These are phyloP conservation scores for Menidia menidia DNA, from an alignment of 2,797 vertebrate species.

Conservation along the genomic window DNA sequence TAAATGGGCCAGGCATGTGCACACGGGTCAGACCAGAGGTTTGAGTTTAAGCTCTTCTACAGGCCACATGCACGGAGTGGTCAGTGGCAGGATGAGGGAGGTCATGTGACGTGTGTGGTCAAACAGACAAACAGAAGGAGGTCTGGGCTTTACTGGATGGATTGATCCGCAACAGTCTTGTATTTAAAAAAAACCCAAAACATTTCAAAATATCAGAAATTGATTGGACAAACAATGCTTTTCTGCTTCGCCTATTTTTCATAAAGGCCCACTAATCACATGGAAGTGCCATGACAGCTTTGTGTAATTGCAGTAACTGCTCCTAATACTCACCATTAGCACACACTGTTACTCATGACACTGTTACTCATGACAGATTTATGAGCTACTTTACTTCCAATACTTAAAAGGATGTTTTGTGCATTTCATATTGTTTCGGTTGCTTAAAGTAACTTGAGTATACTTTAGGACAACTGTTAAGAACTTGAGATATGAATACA, in stretches of 20 bases:
- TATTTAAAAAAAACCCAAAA: constrained; percentile 5
- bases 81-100: too few species aligned
- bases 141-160: too few species aligned
- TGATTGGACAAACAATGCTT: constrained; percentile 8
- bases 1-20: constrained; percentile 22
- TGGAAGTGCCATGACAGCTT: neutral
- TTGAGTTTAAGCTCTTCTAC: too few species aligned
- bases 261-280: too few species aligned
- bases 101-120: too few species aligned
- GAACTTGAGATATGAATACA: neutral
- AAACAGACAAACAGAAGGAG: too few species aligned
- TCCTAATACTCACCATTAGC: neutral
- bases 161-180: constrained; percentile 28
- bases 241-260: neutral
- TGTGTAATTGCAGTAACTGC: neutral
- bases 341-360: neutral
- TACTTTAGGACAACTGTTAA: neutral
- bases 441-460: too few species aligned
- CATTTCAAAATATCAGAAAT: too few species aligned
- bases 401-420: too few species aligned
- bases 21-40: neutral
- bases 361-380: neutral
- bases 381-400: too few species aligned
- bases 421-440: too few species aligned
- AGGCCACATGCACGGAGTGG: too few species aligned